Conservation (phyloP, 2,888 invertebrate species). For the Ethmia dodecea region DNA sequence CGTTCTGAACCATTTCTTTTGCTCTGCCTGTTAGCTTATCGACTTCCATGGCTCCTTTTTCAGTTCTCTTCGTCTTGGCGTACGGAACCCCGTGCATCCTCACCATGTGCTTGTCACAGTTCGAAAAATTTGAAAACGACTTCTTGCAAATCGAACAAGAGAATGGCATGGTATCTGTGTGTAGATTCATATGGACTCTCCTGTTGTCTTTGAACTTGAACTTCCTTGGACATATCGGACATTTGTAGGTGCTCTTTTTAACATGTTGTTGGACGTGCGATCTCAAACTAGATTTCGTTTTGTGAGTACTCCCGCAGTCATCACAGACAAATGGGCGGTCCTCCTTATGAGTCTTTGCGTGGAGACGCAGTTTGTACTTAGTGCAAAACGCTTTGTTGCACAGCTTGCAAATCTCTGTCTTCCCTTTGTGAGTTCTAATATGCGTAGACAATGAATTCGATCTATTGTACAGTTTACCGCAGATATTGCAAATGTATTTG, state of each 20-base stretch:
- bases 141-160: slow-evolving; percentile 79
- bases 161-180: slow-evolving; percentile 80
- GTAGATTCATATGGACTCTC: slow-evolving; percentile 80
- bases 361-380: slow-evolving; percentile 21
- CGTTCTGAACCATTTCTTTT: slow-evolving; percentile 13
- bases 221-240: slow-evolving; percentile 79
- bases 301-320: slow-evolving; percentile 29
- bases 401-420: slow-evolving; percentile 29
- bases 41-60: slow-evolving; percentile 30
- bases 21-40: slow-evolving; percentile 21
- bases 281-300: slow-evolving; percentile 45
- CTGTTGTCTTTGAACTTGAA: slow-evolving; percentile 82
- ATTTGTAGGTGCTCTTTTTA: slow-evolving; percentile 77
- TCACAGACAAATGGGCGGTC: slow-evolving; percentile 27
- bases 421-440: slow-evolving; percentile 13
- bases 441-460: slow-evolving; percentile 15
- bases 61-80: slow-evolving; percentile 40
- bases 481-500: slow-evolving; percentile 18
- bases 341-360: slow-evolving; percentile 25
- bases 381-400: slow-evolving; percentile 33
- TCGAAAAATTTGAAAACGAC: slow-evolving; percentile 84
- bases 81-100: slow-evolving; percentile 72
- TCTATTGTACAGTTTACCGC: slow-evolving; percentile 20
- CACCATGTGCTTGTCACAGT: slow-evolving; percentile 86
- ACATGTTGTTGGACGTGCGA: slow-evolving; percentile 83